phyloP scores from a whole-genome alignment of 2,113 vertebrate genomes.

The Bothrops jararaca region DNA sequence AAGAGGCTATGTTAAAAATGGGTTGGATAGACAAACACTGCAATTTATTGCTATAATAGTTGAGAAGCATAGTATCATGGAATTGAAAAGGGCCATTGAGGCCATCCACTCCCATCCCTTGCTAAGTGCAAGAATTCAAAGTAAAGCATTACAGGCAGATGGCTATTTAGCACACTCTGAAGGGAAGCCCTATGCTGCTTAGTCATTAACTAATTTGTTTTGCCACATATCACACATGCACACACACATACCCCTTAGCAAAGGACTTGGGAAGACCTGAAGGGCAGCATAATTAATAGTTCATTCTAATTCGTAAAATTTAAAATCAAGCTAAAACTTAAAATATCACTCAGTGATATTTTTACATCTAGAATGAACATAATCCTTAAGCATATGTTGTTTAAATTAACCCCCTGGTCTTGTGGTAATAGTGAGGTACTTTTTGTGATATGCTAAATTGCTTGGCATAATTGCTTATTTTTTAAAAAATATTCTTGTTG shows the following conservation, averaged over 20 bases:
- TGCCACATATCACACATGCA: neutral
- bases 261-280: neutral
- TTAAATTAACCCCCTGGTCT: neutral
- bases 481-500: neutral
- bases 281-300: neutral
- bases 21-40: neutral
- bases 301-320: neutral
- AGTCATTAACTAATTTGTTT: neutral
- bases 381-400: neutral
- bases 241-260: neutral
- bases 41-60: neutral
- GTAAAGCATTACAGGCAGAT: neutral
- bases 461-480: neutral
- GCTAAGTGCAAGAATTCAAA: neutral
- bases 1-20: neutral
- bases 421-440: neutral
- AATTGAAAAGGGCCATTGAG: neutral
- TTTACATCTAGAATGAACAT: neutral
- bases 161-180: neutral
- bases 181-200: neutral
- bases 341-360: neutral
- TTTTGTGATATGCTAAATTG: slow-evolving; percentile 9
- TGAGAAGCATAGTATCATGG: neutral
- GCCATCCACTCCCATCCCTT: neutral
- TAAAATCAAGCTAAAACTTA: neutral